phyloP scores from a whole-genome alignment of 2,113 vertebrate species.

The Pedetes capensis region DNA sequence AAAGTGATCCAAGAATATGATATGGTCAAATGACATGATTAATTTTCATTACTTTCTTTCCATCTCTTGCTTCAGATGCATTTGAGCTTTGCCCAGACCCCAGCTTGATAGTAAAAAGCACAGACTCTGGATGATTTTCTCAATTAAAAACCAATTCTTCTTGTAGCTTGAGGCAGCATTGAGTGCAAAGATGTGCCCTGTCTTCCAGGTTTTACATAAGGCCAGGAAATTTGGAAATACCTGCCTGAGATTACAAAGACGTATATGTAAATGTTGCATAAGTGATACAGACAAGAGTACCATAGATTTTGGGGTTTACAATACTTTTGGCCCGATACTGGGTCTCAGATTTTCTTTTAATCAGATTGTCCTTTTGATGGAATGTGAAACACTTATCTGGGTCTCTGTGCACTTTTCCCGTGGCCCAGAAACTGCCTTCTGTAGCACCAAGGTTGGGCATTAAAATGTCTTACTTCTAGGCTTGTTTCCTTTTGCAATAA shows the following conservation, averaged over 20 bases:
- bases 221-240: neutral
- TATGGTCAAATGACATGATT: slow-evolving; percentile 56
- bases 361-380: neutral
- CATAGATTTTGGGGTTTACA: neutral
- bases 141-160: slow-evolving; percentile 47
- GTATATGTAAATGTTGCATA: neutral
- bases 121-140: slow-evolving; percentile 16
- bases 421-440: neutral
- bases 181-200: slow-evolving; percentile 24
- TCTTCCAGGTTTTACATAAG: slow-evolving; percentile 1
- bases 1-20: slow-evolving; percentile 67
- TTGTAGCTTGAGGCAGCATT: neutral
- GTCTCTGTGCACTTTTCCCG: neutral
- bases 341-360: neutral
- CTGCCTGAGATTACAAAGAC: neutral
- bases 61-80: slow-evolving; percentile 50
- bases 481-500: neutral
- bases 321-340: neutral
- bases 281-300: neutral
- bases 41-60: slow-evolving; percentile 69
- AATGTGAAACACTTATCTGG: neutral
- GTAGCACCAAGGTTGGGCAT: neutral
- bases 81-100: slow-evolving; percentile 49
- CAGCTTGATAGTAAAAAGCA: neutral
- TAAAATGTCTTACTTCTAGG: neutral